Base-by-base conservation (phyloP, 2,113 vertebrate species). In the Cephalopterus ornatus region DNA sequence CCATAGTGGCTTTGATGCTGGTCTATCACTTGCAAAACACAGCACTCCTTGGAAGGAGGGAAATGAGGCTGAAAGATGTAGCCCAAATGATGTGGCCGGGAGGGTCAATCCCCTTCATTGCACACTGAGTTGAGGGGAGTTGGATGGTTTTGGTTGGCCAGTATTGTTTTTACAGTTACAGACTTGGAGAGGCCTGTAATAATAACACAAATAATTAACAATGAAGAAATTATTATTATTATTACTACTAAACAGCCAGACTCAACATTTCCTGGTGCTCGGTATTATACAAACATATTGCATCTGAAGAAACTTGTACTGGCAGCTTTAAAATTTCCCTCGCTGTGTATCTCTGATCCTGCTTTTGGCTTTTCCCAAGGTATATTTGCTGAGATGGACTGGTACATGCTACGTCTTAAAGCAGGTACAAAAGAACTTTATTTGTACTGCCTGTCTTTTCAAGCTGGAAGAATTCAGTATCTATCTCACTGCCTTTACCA, bases 401-500 rank as follows among this genome's bases (percentile, higher is more conserved):
- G 79, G 56, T 86, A 93, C 73, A 65, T 26, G 80, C 52, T 82
- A 55, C 0, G 2, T 75, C 83, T 95, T 96, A 81, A 92, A 91
- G 77, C 76, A 80, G 53, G 65, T 93, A 91, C 88, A 92, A 89
- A 79, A 75, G 59, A 93, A 85, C 83, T 73, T 95, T 97, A 94
- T 95, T 95, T 92, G 93, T 89, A 70, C 81, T 91, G 72, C 72
- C 91, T 96, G 88, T 96, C 91, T 88, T 89, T 93, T 97, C 95
- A 91, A 82, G 77, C 80, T 74, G 82, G 63, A 85, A 89, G 93
- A 93, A 95, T 97, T 97, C 90, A 75, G 68, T 93, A 80, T 90
- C 91, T 92, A 8, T 93, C 66, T 94, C 61, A 44, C 85, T 52
- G 87, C 79, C 77, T 92, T 84, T 90, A 76, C 93, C 91, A 92